Conservation (phyloP, 2,888 invertebrate genomes). For the Apodemia mormo region DNA sequence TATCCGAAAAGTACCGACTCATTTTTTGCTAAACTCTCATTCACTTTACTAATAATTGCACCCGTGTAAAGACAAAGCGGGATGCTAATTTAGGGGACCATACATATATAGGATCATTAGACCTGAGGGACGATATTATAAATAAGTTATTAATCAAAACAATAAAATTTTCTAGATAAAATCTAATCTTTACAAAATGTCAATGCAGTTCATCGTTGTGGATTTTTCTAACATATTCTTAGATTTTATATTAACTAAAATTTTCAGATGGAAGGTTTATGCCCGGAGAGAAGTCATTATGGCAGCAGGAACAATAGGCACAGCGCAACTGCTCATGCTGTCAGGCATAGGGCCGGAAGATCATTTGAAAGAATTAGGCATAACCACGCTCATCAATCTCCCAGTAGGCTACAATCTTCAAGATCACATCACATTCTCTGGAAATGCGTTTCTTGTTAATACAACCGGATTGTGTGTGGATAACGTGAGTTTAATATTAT, state of each 20-base stretch:
- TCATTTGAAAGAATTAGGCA: conserved; percentile 81
- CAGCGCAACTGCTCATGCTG: conserved; percentile 92
- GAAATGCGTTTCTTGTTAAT: conserved; percentile 87
- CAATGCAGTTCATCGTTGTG: too few species aligned
- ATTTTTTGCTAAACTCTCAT: too few species aligned
- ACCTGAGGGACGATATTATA: too few species aligned
- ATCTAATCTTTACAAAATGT: too few species aligned
- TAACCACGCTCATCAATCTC: conserved; percentile 84
- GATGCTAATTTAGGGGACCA: too few species aligned
- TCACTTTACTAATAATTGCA: too few species aligned
- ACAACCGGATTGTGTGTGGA: conserved; percentile 84
- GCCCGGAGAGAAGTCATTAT: conserved; percentile 90
- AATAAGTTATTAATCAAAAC: too few species aligned
- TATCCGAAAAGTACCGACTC: too few species aligned
- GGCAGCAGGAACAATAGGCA: conserved; percentile 90
- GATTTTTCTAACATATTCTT: too few species aligned
- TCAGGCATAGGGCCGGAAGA: conserved; percentile 89
- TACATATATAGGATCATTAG: too few species aligned
- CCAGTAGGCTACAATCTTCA: conserved; percentile 91
- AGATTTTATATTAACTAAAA: neutral
- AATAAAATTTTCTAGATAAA: too few species aligned
- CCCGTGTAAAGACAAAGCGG: too few species aligned
- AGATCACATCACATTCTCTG: conserved; percentile 89
- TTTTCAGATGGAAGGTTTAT: conserved; percentile 55
- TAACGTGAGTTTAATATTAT: conserved; percentile 68